Evolutionary conservation across 2,113 vertebrate genomes (phyloP).

Genomic region (Tenrec ecaudatus): DNA sequence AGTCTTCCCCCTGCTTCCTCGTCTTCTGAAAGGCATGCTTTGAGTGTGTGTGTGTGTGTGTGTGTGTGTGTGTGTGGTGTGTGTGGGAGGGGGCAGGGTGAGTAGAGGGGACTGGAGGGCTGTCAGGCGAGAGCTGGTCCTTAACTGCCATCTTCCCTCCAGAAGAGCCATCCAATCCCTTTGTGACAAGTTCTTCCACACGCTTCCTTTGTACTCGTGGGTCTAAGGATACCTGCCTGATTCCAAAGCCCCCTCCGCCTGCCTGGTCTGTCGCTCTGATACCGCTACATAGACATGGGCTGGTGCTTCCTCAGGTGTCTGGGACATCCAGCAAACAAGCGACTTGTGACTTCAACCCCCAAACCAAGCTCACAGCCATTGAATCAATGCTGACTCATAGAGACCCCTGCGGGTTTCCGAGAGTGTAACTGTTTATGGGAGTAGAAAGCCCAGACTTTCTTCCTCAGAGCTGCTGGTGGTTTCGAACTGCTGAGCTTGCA

Average conservation of each 20-base stretch:
- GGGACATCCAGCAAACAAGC: neutral
- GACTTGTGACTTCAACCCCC: too few relatives aligned
- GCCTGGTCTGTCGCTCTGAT: neutral
- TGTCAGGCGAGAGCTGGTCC: neutral
- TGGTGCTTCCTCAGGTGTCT: neutral
- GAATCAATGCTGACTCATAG: too few relatives aligned
- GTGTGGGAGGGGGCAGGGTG: too few relatives aligned
- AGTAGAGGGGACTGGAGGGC: accelerated
- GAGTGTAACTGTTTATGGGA: too few relatives aligned
- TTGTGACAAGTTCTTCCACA: neutral
- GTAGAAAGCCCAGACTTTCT: too few relatives aligned
- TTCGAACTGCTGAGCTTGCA: too few relatives aligned
- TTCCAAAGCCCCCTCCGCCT: neutral
- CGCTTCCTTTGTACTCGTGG: neutral
- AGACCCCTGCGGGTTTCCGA: too few relatives aligned
- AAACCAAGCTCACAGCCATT: too few relatives aligned
- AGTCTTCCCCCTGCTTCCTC: neutral
- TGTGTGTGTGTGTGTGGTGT: accelerated
- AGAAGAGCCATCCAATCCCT: neutral
- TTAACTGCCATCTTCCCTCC: neutral
- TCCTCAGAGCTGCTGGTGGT: too few relatives aligned
- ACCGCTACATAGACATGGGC: accelerated
- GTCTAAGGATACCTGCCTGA: neutral
- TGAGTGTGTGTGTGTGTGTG: too few relatives aligned
- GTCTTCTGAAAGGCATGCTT: neutral